phyloP scores from a whole-genome alignment of 2,113 vertebrate species.

The Elephantulus edwardii region DNA sequence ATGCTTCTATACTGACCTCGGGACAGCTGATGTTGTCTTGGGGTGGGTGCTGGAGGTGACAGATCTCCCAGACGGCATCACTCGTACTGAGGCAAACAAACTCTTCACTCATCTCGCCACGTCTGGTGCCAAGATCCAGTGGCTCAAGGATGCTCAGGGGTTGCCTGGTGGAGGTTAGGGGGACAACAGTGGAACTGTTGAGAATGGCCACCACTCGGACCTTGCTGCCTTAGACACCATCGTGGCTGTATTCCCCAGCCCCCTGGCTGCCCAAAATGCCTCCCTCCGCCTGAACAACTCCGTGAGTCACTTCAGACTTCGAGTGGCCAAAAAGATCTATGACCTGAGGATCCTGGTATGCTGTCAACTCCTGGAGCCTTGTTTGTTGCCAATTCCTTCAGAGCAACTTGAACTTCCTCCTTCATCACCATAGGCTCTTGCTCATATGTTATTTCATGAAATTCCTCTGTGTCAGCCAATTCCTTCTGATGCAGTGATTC shows the following conservation, averaged over 20 bases:
- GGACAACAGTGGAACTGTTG: constrained; percentile 83
- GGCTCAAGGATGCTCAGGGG: constrained; percentile 94
- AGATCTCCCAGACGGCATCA: constrained; percentile 97
- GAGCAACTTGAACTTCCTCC: too few species aligned
- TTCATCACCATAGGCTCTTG: too few species aligned
- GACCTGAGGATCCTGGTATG: constrained; percentile 81
- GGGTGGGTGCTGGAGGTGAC: constrained; percentile 97
- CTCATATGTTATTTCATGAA: too few species aligned
- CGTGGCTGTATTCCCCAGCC: constrained; percentile 98
- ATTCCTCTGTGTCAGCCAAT: too few species aligned
- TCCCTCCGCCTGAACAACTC: constrained; percentile 99
- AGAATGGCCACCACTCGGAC: constrained; percentile 89
- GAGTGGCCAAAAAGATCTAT: constrained; percentile 98
- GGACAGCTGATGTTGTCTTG: constrained; percentile 94
- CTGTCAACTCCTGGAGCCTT: too few species aligned
- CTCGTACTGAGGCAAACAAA: constrained; percentile 94
- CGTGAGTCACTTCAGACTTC: constrained; percentile 95
- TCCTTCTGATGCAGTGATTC: too few species aligned
- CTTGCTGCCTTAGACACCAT: constrained; percentile 98
- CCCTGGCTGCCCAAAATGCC: constrained; percentile 96
- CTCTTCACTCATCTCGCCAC: constrained; percentile 97
- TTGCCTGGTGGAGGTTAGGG: constrained; percentile 80
- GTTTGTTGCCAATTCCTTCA: too few species aligned
- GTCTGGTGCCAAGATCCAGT: constrained; percentile 99
- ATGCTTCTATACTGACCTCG: constrained; percentile 96